Base-by-base conservation (phyloP, 2,797 vertebrate genomes). In the Molossus molossus region DNA sequence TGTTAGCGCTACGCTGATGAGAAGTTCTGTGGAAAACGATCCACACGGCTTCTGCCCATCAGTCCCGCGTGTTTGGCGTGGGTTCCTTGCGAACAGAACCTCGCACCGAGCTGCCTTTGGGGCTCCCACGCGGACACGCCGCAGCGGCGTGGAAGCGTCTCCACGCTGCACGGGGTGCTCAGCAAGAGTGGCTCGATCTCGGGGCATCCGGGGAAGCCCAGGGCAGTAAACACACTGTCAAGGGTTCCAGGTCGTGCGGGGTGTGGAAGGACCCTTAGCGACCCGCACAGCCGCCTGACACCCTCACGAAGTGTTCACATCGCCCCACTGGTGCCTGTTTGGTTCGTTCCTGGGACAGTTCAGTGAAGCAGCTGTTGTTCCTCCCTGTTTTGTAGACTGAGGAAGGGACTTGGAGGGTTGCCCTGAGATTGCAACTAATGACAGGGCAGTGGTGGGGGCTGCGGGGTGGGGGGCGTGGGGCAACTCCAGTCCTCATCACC, bases 341-440 rank as follows among this genome's bases (percentile, higher is more conserved):
- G 81, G 57, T 60, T 93, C 76, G 90, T 81, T 94, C 58, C 80
- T 91, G 48, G 11, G 21, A 53, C 17, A 87, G 55, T 79, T 85
- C 69, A 6, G 1, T 58, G 60, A 89, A 50, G 27, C 77, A 48
- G 57, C 45, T 94, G 15, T 77, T 92, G 77, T 69, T 90, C 64
- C 48, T 89, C 2, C 37, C 13, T 58, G 64, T 91, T 96, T 92
- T 94, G 65, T 57, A 91, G 82, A 84, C 75, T 29, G 21, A 75
- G 53, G 21, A 76, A 55, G 20, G 17, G 60, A 48, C 48, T 79
- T 75, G 5, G 21, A 93, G 33, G 5, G 23, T 67, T 82, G 45
- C 73, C 60, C 29, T 0, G 9, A 72, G 25, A n/a, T 91, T 76
- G 84, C 20, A 89, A 15, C 76, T 96, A 55, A 90, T 94, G 72